phyloP scores from a whole-genome alignment of 23 tunicate species.

The Phallusia fumigata region DNA sequence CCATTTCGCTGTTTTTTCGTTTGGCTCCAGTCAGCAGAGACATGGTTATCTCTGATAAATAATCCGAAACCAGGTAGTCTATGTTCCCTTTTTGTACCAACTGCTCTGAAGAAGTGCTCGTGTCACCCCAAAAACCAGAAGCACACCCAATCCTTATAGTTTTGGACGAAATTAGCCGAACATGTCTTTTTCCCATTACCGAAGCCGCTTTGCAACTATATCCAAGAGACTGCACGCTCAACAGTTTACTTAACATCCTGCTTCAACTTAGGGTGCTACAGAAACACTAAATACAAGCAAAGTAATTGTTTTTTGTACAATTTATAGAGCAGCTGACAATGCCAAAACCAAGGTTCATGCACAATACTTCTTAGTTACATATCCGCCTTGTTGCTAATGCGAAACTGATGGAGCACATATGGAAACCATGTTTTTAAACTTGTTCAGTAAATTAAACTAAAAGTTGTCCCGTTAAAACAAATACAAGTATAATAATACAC shows the following conservation, averaged over 20 bases:
- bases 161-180: background rate
- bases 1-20: conserved; percentile 62
- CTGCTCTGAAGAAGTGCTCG: conserved; percentile 66
- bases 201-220: background rate
- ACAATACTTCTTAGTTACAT: no score
- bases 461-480: no score
- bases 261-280: background rate
- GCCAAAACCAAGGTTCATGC: background rate
- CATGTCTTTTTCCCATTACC: background rate
- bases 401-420: no score
- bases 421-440: no score
- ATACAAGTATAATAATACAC: no score
- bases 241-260: background rate
- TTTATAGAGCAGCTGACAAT: background rate
- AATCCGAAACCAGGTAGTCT: conserved; percentile 87
- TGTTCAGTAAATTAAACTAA: no score
- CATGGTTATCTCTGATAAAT: conserved; percentile 96
- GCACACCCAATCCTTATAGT: conserved; percentile 78
- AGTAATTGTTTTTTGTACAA: background rate
- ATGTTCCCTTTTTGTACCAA: conserved; percentile 67
- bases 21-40: conserved; percentile 84
- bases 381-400: no score
- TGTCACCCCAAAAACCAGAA: conserved; percentile 98
- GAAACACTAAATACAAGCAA: background rate
- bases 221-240: background rate